A percentile compares a stretch with the other conserved stretches of the same genome.
These are phyloP conservation scores for Catharus ustulatus DNA, from an alignment of 2,797 vertebrate species.

Conservation along the genomic window DNA sequence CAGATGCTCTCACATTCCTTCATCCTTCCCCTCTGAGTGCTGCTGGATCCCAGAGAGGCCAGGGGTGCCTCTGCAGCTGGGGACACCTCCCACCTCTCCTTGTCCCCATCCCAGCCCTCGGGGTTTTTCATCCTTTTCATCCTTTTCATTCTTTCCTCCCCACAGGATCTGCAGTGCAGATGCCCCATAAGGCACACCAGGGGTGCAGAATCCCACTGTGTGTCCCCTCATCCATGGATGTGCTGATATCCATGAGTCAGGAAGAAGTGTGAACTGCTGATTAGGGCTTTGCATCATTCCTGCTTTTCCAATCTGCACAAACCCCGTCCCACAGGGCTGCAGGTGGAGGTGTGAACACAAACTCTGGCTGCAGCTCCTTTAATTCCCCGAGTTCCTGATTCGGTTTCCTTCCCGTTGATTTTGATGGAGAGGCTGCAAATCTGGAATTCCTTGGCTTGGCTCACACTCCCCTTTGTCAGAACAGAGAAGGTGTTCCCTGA, in stretches of 20 bases:
- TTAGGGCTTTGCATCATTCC: background rate
- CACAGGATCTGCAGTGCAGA: fast-evolving
- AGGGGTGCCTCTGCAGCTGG: background rate
- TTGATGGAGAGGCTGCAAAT: background rate
- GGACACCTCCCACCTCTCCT: background rate
- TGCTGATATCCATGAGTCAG: background rate
- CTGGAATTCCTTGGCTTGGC: background rate
- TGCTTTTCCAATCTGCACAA: background rate
- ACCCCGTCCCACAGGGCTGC: background rate
- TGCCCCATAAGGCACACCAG: fast-evolving
- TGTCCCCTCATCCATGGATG: background rate
- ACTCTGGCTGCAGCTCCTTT: background rate
- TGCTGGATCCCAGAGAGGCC: background rate
- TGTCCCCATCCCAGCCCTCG: background rate
- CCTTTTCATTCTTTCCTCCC: background rate
- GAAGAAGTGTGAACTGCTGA: background rate
- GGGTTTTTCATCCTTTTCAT: too few relatives aligned
- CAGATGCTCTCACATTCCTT: background rate
- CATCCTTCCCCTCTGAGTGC: background rate
- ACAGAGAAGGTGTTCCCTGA: background rate
- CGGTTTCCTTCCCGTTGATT: background rate
- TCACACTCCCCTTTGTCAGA: background rate
- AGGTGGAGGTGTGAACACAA: background rate
- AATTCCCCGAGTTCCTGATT: background rate
- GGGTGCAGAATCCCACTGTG: background rate